phyloP scores from a whole-genome alignment of 1,140 invertebrate genomes.

The Drosophila prosaltans region DNA sequence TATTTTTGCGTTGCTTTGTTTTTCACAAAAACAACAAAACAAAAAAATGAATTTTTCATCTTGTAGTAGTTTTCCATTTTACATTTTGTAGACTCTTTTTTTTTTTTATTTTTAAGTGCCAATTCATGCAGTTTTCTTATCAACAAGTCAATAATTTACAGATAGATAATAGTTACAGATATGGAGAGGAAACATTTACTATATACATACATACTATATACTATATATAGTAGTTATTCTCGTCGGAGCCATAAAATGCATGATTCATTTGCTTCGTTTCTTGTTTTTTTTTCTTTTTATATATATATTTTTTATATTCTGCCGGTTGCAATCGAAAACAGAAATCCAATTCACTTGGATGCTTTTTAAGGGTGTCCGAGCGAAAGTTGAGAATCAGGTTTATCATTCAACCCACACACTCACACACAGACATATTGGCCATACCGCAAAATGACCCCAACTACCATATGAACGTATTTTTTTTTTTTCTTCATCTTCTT shows the following conservation, averaged over 20 bases:
- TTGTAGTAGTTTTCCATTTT: conserved; percentile 10
- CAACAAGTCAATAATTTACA: conserved; percentile 23
- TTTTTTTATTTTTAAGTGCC: conserved; percentile 32
- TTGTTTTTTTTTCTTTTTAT: conserved; percentile 15
- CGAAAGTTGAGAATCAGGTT: conserved; percentile 77
- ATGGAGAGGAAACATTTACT: conserved; percentile 18
- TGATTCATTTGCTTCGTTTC: conserved; percentile 25
- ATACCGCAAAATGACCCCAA: neutral
- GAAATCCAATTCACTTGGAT: neutral
- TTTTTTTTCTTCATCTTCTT: neutral
- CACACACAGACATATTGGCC: neutral
- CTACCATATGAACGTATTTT: neutral
- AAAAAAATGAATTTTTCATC: neutral
- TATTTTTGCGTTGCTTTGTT: conserved; percentile 18
- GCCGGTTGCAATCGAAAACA: conserved; percentile 44
- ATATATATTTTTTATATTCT: conserved; percentile 37
- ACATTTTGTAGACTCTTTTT: conserved; percentile 17
- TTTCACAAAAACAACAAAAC: conserved; percentile 11
- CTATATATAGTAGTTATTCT: neutral
- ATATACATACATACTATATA: neutral
- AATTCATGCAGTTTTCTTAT: conserved; percentile 58
- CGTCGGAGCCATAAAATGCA: neutral
- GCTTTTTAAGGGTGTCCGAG: conserved; percentile 45
- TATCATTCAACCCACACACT: conserved; percentile 21
- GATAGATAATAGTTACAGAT: conserved; percentile 1